These are phyloP conservation scores for Heliconius nattereri DNA, from an alignment of 1,140 invertebrate genomes.

Conservation along the genomic window DNA sequence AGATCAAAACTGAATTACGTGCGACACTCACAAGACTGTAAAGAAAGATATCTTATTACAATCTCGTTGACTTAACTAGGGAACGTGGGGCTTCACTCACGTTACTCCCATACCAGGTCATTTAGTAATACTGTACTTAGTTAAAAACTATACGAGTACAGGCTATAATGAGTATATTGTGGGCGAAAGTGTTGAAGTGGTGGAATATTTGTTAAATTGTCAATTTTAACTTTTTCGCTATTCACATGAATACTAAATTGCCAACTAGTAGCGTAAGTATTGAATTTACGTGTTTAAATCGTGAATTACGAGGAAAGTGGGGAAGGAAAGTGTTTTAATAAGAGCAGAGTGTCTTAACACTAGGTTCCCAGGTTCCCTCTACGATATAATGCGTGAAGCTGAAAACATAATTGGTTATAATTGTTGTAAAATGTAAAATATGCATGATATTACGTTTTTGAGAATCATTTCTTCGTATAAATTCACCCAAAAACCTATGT, in stretches of 20 bases:
- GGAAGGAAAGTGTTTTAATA: no score
- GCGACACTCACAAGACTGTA: slow-evolving; percentile 4
- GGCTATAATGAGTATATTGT: not conserved
- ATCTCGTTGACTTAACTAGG: slow-evolving; percentile 22
- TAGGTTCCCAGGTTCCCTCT: no score
- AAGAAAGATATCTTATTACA: slow-evolving; percentile 20
- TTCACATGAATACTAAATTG: not conserved
- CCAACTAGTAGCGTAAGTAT: not conserved
- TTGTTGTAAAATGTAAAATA: no score
- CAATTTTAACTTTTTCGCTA: not conserved
- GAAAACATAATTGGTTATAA: no score
- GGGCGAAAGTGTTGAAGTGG: not conserved
- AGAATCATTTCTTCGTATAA: not conserved
- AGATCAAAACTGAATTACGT: not conserved
- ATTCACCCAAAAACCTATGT: not conserved
- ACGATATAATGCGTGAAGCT: no score
- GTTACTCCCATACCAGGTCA: slow-evolving; percentile 15
- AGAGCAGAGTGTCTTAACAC: no score
- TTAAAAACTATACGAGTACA: not conserved
- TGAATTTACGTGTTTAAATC: not conserved
- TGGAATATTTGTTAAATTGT: not conserved
- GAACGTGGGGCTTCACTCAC: slow-evolving; percentile 14
- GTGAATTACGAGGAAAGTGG: no score
- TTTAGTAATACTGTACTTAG: slow-evolving; percentile 12
- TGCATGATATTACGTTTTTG: no score